These are phyloP conservation scores for Ceryle rudis DNA, from an alignment of 2,797 vertebrate species.

Conservation along the genomic window DNA sequence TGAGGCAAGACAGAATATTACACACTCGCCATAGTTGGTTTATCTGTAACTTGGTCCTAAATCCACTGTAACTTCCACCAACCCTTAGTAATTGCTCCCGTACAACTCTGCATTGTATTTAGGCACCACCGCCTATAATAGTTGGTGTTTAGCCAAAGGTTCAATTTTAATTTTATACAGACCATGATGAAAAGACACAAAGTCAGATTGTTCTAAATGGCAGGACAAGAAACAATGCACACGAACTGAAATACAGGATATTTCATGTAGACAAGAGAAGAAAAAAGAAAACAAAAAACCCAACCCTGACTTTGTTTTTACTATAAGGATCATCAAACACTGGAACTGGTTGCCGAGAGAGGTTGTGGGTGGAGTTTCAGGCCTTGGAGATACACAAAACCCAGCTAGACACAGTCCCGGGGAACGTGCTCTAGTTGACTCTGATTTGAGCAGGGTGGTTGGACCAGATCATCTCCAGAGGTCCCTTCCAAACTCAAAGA, in stretches of 20 bases:
- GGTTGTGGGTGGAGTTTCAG: not conserved
- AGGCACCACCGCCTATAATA: not conserved
- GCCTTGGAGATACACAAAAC: not conserved
- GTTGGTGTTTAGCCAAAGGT: not conserved
- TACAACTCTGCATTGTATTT: not conserved
- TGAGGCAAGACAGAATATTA: not conserved
- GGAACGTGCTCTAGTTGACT: not conserved
- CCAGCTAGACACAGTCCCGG: not conserved
- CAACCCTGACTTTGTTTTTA: not conserved
- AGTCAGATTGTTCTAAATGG: not conserved
- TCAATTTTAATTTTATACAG: not conserved
- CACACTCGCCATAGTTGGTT: not conserved
- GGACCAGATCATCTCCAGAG: not conserved
- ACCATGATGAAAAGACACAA: not conserved
- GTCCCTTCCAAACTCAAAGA: not conserved
- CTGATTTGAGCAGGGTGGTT: not conserved
- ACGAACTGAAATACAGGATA: not conserved
- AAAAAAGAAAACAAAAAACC: not conserved
- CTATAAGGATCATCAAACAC: not conserved
- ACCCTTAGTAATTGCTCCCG: not conserved
- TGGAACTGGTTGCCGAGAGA: not conserved
- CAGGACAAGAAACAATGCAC: not conserved
- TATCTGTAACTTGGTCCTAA: not conserved
- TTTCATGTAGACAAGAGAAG: not conserved
- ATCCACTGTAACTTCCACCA: not conserved